Conservation (phyloP, 2,888 invertebrate genomes). For the Phytoseiulus persimilis region DNA sequence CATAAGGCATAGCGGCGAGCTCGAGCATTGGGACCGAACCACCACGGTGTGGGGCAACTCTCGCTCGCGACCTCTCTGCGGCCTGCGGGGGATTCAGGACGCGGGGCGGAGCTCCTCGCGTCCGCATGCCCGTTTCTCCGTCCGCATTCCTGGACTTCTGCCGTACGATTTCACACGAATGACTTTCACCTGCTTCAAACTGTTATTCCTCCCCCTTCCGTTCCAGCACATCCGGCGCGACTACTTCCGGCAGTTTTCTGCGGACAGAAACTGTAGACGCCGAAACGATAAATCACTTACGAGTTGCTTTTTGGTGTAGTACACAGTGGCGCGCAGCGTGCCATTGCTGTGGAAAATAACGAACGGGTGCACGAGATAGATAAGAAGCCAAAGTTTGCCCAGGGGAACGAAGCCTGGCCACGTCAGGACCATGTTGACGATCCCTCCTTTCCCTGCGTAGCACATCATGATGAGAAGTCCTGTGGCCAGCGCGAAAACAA, state of each 20-base stretch:
- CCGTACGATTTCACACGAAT: too few relatives aligned
- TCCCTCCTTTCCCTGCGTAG: constrained; percentile 19
- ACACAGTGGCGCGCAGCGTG: constrained; percentile 13
- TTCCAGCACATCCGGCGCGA: too few relatives aligned
- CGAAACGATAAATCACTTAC: neutral
- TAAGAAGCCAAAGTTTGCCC: constrained; percentile 21
- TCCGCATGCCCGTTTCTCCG: too few relatives aligned
- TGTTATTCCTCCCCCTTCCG: too few relatives aligned
- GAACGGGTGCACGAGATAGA: constrained; percentile 27
- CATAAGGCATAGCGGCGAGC: neutral
- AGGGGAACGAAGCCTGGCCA: constrained; percentile 16
- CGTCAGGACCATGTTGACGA: constrained; percentile 23
- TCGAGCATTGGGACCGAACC: neutral
- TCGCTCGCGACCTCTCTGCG: neutral
- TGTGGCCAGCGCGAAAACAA: constrained; percentile 26
- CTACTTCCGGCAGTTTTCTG: neutral
- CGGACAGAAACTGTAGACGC: neutral
- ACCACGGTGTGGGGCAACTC: neutral
- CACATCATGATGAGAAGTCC: constrained; percentile 36
- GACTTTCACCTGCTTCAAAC: too few relatives aligned
- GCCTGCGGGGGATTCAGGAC: neutral
- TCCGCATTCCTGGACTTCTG: too few relatives aligned
- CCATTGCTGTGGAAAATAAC: constrained; percentile 24
- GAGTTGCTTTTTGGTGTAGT: constrained; percentile 34
- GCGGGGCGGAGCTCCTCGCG: too few relatives aligned